Evolutionary conservation across 2,888 invertebrate genomes (phyloP).

Genomic region (Lordiphosa fenestrarum): DNA sequence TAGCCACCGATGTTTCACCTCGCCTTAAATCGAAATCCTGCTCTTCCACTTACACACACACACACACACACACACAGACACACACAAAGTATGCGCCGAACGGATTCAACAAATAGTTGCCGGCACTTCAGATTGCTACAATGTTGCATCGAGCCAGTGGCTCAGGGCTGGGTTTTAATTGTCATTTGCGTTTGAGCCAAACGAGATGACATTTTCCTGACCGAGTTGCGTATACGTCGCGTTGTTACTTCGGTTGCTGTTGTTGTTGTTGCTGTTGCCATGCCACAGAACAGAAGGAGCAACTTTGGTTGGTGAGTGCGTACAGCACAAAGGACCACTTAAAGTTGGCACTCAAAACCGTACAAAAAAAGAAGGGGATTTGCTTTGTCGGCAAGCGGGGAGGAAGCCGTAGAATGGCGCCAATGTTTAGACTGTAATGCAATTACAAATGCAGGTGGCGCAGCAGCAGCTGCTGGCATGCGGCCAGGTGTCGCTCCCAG

Average conservation of each 20-base stretch:
- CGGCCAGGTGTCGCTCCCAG: conserved; percentile 59
- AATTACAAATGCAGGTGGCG: conserved; percentile 64
- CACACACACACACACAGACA: too few relatives aligned
- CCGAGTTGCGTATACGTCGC: conserved; percentile 32
- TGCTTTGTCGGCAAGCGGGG: conserved; percentile 50
- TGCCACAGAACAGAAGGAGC: conserved; percentile 11
- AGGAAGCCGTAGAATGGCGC: conserved; percentile 14
- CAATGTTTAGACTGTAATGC: conserved; percentile 51
- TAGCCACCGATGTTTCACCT: too few relatives aligned
- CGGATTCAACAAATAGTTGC: conserved; percentile 44
- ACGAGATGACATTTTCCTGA: conserved; percentile 14
- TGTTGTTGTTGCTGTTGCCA: not conserved
- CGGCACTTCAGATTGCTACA: conserved; percentile 34
- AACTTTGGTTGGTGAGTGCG: conserved; percentile 26
- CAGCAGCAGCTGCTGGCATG: conserved; percentile 31
- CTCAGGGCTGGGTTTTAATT: conserved; percentile 35
- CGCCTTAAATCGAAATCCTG: too few relatives aligned
- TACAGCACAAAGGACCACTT: conserved; percentile 65
- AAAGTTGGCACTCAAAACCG: conserved; percentile 45
- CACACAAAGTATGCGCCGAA: conserved; percentile 13
- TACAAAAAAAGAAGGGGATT: conserved; percentile 52
- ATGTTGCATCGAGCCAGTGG: conserved; percentile 30
- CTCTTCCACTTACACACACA: too few relatives aligned
- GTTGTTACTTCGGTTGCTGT: not conserved
- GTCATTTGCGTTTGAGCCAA: conserved; percentile 21